Percentiles rank a stretch among this genome's conserved stretches.
Evolutionary conservation across 2,797 vertebrate species (phyloP).

Genomic region (Ceryle rudis): DNA sequence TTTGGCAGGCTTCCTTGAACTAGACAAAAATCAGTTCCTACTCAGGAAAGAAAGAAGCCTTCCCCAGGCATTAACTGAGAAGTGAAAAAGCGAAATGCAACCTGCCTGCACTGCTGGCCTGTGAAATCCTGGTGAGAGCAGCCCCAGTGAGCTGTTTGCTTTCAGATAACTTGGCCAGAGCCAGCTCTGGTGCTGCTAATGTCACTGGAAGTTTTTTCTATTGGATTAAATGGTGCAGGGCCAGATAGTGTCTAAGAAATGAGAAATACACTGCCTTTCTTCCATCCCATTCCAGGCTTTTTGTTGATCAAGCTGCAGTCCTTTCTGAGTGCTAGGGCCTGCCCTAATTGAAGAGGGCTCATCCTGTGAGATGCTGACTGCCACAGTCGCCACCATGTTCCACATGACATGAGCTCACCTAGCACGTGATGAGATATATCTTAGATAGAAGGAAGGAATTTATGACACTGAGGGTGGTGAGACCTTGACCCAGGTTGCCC

Average conservation of each 20-base stretch:
- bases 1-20: conserved; percentile 20
- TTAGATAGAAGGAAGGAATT: background rate
- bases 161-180: background rate
- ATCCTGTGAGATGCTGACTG: background rate
- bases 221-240: background rate
- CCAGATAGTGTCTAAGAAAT: conserved; percentile 19
- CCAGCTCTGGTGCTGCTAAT: background rate
- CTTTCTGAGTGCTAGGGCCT: background rate
- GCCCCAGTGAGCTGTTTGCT: background rate
- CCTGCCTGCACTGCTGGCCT: background rate
- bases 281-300: background rate
- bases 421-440: background rate
- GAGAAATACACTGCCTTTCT: background rate
- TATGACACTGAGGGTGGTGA: background rate
- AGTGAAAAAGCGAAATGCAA: conserved; percentile 41
- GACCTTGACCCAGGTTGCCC: background rate
- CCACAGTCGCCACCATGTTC: rapidly evolving
- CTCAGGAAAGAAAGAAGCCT: conserved; percentile 9
- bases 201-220: background rate
- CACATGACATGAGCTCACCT: rapidly evolving
- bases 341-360: background rate
- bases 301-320: background rate
- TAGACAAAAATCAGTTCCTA: conserved; percentile 2
- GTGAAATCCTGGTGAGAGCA: background rate
- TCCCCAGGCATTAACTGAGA: conserved; percentile 8